A percentile compares a stretch with the other conserved stretches of the same genome.
These are phyloP conservation scores for Lynx canadensis DNA, from an alignment of 2,113 vertebrate species.

Conservation along the genomic window DNA sequence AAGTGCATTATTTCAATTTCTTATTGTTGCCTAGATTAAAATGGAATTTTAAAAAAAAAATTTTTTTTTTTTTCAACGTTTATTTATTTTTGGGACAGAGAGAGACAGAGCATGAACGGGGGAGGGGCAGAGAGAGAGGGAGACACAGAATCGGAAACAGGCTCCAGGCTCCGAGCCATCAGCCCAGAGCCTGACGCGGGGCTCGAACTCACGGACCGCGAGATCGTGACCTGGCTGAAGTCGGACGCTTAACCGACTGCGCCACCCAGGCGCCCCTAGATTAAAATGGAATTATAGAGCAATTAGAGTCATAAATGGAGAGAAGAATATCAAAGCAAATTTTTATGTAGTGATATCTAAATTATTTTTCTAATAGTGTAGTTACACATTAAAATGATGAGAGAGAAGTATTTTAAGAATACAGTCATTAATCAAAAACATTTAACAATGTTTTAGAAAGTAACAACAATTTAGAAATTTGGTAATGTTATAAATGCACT, in stretches of 20 bases:
- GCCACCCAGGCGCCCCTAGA: background rate
- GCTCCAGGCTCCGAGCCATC: too few relatives aligned
- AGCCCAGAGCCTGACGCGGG: too few relatives aligned
- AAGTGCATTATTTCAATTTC: conserved; percentile 81
- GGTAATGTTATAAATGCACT: background rate
- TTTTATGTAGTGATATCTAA: background rate
- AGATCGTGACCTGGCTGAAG: too few relatives aligned
- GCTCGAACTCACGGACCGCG: too few relatives aligned
- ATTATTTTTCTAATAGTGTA: conserved; percentile 32
- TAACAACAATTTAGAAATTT: background rate
- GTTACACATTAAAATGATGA: background rate
- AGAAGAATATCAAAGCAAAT: background rate
- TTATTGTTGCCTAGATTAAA: conserved; percentile 30
- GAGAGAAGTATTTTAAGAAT: background rate
- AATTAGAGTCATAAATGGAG: conserved; percentile 20
- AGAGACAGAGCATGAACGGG: too few relatives aligned
- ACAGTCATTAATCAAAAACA: conserved; percentile 9
- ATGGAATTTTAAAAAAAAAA: background rate
- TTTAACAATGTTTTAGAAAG: background rate
- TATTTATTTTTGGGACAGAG: too few relatives aligned
- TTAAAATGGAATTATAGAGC: conserved; percentile 16
- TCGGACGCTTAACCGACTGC: too few relatives aligned
- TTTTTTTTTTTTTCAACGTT: too few relatives aligned
- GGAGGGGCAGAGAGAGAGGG: too few relatives aligned
- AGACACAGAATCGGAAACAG: too few relatives aligned